A percentile compares a stretch with the other conserved stretches of the same genome.
phyloP scores from a whole-genome alignment of 2,113 vertebrate species.

The Callopanchax toddi region DNA sequence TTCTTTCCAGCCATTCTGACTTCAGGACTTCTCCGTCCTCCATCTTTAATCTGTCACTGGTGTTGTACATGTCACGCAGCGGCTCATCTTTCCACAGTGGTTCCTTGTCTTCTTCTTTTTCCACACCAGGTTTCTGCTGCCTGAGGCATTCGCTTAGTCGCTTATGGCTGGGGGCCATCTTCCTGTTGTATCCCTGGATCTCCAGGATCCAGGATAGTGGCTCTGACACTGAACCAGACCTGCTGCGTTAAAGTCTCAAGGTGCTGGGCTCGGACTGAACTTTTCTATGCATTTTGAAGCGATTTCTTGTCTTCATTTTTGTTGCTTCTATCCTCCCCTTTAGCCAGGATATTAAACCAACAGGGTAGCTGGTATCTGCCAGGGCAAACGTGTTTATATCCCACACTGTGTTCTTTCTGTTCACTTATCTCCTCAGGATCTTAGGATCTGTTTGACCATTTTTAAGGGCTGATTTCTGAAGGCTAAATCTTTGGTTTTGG shows the following conservation, averaged over 20 bases:
- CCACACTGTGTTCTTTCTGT: neutral
- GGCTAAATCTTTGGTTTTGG: no score
- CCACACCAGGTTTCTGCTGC: neutral
- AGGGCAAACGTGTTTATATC: neutral
- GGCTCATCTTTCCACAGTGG: neutral
- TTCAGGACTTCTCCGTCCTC: no score
- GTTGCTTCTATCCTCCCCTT: neutral
- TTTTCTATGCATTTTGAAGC: neutral
- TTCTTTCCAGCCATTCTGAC: no score
- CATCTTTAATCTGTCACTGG: no score
- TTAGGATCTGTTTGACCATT: no score
- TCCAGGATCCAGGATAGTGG: neutral
- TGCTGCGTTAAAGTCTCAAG: neutral
- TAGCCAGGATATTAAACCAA: neutral
- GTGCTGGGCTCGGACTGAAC: neutral
- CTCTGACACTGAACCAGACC: neutral
- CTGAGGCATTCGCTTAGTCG: neutral
- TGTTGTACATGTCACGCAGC: neutral
- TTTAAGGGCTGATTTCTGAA: no score
- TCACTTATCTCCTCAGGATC: neutral
- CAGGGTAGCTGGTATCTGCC: neutral
- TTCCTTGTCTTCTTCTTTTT: neutral
- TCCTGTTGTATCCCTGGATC: constrained; percentile 1
- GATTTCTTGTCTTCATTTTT: neutral
- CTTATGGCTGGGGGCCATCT: neutral